Conservation (phyloP, 2,113 vertebrate species). For the Alouatta palliata region DNA sequence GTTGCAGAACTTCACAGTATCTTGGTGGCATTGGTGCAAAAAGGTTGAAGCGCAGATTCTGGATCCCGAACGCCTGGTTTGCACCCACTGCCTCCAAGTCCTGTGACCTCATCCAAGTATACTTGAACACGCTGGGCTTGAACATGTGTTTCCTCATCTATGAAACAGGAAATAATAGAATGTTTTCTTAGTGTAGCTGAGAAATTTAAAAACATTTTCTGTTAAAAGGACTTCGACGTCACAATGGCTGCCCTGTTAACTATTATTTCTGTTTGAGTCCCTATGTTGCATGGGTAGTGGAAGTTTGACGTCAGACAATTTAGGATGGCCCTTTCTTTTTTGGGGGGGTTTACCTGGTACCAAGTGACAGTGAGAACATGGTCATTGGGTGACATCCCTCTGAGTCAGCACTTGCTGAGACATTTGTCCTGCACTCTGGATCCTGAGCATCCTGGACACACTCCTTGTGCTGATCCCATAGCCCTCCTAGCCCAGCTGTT, state of each 20-base stretch:
- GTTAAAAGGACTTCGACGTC: background rate
- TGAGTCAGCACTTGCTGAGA: no score
- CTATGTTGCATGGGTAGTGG: background rate
- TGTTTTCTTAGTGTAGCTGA: background rate
- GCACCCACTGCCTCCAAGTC: background rate
- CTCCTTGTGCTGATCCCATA: background rate
- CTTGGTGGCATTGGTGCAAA: background rate
- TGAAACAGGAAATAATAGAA: background rate
- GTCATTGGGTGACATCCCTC: background rate
- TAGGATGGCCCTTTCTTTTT: background rate
- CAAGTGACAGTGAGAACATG: background rate
- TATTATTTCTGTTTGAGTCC: background rate
- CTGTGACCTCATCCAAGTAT: background rate
- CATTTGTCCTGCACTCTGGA: background rate
- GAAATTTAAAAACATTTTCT: background rate
- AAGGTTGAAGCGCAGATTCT: background rate
- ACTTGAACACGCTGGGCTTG: no score
- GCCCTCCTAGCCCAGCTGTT: background rate
- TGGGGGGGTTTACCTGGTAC: background rate
- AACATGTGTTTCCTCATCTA: background rate
- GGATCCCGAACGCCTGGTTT: background rate
- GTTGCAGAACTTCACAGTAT: background rate
- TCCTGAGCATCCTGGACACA: background rate
- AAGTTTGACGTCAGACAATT: background rate
- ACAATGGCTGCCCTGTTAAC: background rate